A percentile compares a stretch with the other conserved stretches of the same genome.
These are phyloP conservation scores for Leucoma salicis DNA, from an alignment of 2,888 invertebrate genomes.

Conservation along the genomic window DNA sequence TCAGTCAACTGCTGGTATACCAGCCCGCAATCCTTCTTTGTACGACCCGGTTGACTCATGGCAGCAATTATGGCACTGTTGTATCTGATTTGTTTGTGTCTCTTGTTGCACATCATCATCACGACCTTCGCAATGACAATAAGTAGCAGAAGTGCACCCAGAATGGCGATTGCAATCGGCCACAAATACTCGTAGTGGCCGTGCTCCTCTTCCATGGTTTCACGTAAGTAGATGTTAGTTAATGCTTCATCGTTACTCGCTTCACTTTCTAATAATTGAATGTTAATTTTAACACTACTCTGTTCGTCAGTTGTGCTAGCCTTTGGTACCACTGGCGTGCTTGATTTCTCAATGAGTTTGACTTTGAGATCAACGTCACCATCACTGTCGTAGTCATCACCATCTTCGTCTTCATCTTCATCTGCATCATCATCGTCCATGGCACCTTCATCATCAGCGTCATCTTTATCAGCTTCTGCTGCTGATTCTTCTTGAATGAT, in stretches of 20 bases:
- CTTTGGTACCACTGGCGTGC: constrained; percentile 23
- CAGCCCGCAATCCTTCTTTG: constrained; percentile 87
- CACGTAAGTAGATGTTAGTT: constrained; percentile 51
- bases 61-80: constrained; percentile 79
- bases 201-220: constrained; percentile 61
- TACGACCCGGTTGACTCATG: constrained; percentile 77
- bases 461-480: constrained; percentile 59
- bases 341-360: constrained; percentile 57
- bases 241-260: constrained; percentile 35
- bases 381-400: constrained; percentile 56
- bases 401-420: constrained; percentile 48
- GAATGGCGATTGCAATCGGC: constrained; percentile 82
- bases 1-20: constrained; percentile 91
- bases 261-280: constrained; percentile 62
- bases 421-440: constrained; percentile 60
- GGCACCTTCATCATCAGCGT: constrained; percentile 41
- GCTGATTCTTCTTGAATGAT: constrained; percentile 61
- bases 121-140: constrained; percentile 78
- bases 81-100: constrained; percentile 65
- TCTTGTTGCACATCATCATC: constrained; percentile 61
- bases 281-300: constrained; percentile 48
- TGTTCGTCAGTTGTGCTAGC: constrained; percentile 23
- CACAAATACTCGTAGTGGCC: constrained; percentile 78
- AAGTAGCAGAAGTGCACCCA: constrained; percentile 80
- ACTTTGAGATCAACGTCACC: constrained; percentile 68